Base-by-base conservation (phyloP, 2,888 invertebrate genomes). In the Arrhopalites spinosus region DNA sequence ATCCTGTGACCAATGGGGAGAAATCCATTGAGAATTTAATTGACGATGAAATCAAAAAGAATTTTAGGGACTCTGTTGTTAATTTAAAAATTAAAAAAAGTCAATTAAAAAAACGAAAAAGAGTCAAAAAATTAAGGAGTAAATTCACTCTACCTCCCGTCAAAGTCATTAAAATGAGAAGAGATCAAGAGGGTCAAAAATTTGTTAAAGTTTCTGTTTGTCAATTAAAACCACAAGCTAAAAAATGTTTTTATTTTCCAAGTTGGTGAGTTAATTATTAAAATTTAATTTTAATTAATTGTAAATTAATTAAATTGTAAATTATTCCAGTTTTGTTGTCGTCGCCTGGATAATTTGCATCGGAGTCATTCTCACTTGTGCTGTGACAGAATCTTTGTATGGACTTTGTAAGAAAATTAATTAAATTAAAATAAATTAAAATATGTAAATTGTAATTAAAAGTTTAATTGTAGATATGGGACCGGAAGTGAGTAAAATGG, bases 401-500 rank as follows among this genome's bases (percentile, higher is more conserved):
- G 72, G 63, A n/a, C 43, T 59, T 36, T 25, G n/a, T n/a, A n/a
- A n/a, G n/a, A n/a, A n/a, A n/a, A n/a, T n/a, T n/a, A n/a, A n/a
- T n/a, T n/a, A n/a, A n/a, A n/a, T n/a, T 15, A 45, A 15, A 45
- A 11, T 15, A 45, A 11, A 45, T 11, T 45, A 8, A 45, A 45
- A 45, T 45, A 8, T 11, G 15, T 45, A 45, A 15, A 45, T 11
- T 15, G 15, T 45, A 45, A 11, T 45, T 45, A 45, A 45, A 45
- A 13, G 8, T 43, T 67, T 67, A n/a, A n/a, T n/a, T n/a, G n/a
- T n/a, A n/a, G n/a, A 20, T 17, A 53, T 50, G 69, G 56, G 69
- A 50, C 50, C 64, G 30, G 11, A 23, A 8, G 25, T 23, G 20
- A 59, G 59, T 59, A 8, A 59, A 23, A 20, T 2, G 7, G 23